Percentiles rank a stretch among this genome's conserved stretches.
Conservation (phyloP, 2,888 invertebrate genomes). For the Synergus gifuensis region DNA sequence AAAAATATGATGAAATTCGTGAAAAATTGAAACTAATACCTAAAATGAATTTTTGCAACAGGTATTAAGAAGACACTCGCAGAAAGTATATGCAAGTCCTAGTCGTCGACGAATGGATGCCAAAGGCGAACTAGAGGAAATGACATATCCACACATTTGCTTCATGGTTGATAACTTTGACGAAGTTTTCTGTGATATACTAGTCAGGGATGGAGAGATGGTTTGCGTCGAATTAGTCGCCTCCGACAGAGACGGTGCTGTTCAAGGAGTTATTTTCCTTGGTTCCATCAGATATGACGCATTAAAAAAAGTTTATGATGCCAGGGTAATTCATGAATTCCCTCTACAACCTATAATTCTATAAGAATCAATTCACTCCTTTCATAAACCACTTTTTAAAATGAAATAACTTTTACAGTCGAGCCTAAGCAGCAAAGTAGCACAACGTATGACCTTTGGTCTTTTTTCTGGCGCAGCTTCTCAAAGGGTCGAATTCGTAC, state of each 20-base stretch:
- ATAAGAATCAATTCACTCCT: constrained; percentile 27
- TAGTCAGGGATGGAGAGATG: constrained; percentile 98
- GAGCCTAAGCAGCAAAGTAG: constrained; percentile 95
- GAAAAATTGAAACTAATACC: background rate
- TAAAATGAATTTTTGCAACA: constrained; percentile 47
- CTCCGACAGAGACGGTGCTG: constrained; percentile 89
- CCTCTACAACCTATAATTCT: background rate
- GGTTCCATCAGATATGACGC: constrained; percentile 99
- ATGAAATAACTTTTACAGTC: constrained; percentile 84
- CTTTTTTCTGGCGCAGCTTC: constrained; percentile 87
- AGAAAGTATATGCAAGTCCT: constrained; percentile 97
- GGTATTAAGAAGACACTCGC: constrained; percentile 75
- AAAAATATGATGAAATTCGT: background rate
- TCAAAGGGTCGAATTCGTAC: constrained; percentile 97
- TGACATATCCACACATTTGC: constrained; percentile 99
- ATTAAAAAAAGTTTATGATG: constrained; percentile 96
- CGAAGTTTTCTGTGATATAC: constrained; percentile 98
- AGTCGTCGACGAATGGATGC: constrained; percentile 98
- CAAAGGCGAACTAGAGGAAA: constrained; percentile 98
- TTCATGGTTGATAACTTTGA: constrained; percentile 99
- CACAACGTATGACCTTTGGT: constrained; percentile 96
- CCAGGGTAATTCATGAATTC: constrained; percentile 85
- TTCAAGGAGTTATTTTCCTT: constrained; percentile 96
- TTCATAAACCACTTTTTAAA: constrained; percentile 20
- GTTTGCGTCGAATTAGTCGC: constrained; percentile 99